A percentile compares a stretch with the other conserved stretches of the same genome.
phyloP scores from a whole-genome alignment of 1,140 invertebrate species.

The Aradophagus sp. region DNA sequence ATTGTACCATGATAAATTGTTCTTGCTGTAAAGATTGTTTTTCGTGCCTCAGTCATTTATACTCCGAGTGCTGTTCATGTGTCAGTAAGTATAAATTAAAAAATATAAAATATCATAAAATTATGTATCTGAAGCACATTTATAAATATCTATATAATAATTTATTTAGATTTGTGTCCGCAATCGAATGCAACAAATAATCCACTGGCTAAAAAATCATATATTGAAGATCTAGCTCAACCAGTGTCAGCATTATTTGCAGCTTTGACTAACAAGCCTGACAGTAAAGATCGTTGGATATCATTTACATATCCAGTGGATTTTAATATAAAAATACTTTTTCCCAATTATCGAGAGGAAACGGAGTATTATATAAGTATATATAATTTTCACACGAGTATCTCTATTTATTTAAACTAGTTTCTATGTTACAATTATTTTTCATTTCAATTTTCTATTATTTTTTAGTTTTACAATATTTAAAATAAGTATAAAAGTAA shows the following conservation, averaged over 20 bases:
- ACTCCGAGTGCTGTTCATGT: slow-evolving; percentile 37
- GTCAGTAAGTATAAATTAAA: slow-evolving; percentile 20
- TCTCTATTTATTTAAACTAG: too few relatives aligned
- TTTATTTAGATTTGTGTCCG: slow-evolving; percentile 83
- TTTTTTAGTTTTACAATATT: too few relatives aligned
- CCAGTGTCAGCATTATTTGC: slow-evolving; percentile 85
- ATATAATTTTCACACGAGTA: too few relatives aligned
- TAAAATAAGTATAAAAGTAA: too few relatives aligned
- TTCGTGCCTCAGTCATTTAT: slow-evolving; percentile 22
- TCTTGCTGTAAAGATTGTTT: slow-evolving; percentile 37
- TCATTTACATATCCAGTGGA: slow-evolving; percentile 81
- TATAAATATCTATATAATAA: neutral
- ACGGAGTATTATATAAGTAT: too few relatives aligned
- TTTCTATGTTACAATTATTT: too few relatives aligned
- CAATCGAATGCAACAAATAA: slow-evolving; percentile 81
- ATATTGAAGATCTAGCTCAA: slow-evolving; percentile 86
- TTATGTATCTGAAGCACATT: neutral
- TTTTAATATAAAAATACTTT: too few relatives aligned
- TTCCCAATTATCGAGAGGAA: too few relatives aligned
- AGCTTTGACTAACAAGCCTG: slow-evolving; percentile 83
- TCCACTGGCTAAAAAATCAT: slow-evolving; percentile 81
- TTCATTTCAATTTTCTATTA: slow-evolving; percentile 76
- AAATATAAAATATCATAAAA: neutral
- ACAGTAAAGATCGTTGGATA: slow-evolving; percentile 80
- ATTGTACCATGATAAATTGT: slow-evolving; percentile 23